phyloP scores from a whole-genome alignment of 2,113 vertebrate genomes.

The Hypocryptadius cinnamomeus region DNA sequence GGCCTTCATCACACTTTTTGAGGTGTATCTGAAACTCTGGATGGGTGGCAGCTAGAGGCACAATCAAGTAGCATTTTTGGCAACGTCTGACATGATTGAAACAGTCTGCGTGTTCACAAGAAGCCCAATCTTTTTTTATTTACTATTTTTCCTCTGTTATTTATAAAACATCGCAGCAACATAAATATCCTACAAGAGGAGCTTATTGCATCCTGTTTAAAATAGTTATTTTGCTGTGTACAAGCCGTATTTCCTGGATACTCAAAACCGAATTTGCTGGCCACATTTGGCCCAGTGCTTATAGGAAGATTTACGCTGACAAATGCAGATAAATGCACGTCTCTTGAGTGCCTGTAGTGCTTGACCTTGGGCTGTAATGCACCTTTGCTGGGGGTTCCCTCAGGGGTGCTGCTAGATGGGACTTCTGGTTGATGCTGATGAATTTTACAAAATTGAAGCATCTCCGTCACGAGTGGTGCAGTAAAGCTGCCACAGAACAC shows the following conservation, averaged over 20 bases:
- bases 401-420: neutral
- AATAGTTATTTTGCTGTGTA: neutral
- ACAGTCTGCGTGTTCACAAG: neutral
- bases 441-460: neutral
- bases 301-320: neutral
- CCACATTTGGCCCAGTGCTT: neutral
- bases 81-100: fast-evolving
- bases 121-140: neutral
- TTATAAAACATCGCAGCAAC: neutral
- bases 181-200: conserved; percentile 1
- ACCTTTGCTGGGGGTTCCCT: neutral
- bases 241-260: neutral
- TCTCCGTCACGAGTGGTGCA: neutral
- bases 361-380: neutral
- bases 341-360: neutral
- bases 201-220: conserved; percentile 21
- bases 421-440: neutral
- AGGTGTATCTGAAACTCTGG: neutral
- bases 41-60: neutral
- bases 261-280: neutral
- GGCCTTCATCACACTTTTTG: neutral
- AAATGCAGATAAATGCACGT: neutral
- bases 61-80: neutral
- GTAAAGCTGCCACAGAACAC: neutral
- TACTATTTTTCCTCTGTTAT: neutral